Conservation (phyloP, 1,140 invertebrate species). For the Colletes latitarsis region DNA sequence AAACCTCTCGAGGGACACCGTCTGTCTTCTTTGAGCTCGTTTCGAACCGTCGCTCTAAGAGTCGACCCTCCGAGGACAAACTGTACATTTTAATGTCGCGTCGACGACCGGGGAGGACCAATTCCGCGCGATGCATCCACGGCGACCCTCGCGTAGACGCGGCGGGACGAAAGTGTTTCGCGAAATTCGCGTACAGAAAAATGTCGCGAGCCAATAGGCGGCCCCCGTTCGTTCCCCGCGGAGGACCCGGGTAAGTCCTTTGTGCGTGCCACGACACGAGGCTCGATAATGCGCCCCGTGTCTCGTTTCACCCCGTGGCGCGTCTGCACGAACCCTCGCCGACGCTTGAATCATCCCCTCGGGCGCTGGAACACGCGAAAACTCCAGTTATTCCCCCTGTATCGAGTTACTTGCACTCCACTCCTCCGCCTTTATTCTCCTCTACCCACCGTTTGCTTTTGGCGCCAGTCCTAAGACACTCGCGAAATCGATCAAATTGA, state of each 20-base stretch:
- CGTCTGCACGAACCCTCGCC: neutral
- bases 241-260: neutral
- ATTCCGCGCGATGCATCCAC: neutral
- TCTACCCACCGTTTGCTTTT: neutral
- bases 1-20: neutral
- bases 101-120: constrained; percentile 16
- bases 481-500: too few species aligned
- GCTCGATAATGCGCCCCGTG: constrained; percentile 20
- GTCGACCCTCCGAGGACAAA: neutral
- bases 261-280: neutral
- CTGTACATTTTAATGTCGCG: constrained; percentile 32
- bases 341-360: constrained; percentile 5
- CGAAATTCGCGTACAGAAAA: neutral
- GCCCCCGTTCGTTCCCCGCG: neutral
- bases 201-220: constrained; percentile 11
- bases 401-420: constrained; percentile 1
- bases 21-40: neutral
- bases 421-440: neutral
- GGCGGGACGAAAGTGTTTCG: neutral
- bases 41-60: neutral
- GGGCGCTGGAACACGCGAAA: neutral
- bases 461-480: too few species aligned
- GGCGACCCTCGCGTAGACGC: too few species aligned
- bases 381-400: constrained; percentile 19
- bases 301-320: neutral